Evolutionary conservation across 1,140 invertebrate species (phyloP).

Genomic region (Epicauta chinensis): DNA sequence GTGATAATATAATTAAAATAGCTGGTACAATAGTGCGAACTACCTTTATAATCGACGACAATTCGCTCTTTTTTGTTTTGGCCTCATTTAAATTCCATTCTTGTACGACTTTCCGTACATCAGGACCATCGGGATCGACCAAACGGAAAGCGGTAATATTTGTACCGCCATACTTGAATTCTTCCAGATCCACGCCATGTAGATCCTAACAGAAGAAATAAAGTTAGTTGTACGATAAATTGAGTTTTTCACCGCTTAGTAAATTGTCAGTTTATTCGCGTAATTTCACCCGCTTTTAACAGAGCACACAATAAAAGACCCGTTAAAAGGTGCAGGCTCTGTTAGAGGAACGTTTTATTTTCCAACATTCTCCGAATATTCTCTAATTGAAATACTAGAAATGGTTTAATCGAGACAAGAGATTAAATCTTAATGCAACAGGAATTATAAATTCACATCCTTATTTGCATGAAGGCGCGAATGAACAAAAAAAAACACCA

Average conservation of each 20-base stretch:
- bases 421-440: no score
- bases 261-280: neutral
- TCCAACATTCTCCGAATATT: no score
- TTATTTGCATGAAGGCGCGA: no score
- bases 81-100: conserved; percentile 56
- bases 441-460: no score
- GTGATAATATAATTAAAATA: conserved; percentile 4
- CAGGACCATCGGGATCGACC: conserved; percentile 67
- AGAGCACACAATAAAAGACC: no score
- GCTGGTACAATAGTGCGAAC: neutral
- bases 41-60: conserved; percentile 12
- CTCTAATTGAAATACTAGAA: no score
- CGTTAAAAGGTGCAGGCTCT: no score
- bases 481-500: no score
- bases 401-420: no score
- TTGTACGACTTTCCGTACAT: conserved; percentile 68
- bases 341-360: no score
- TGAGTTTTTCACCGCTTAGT: neutral
- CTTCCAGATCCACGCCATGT: conserved; percentile 83
- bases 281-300: neutral
- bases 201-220: no score
- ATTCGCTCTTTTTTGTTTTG: conserved; percentile 27
- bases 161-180: conserved; percentile 89
- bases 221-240: conserved; percentile 7
- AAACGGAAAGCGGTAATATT: conserved; percentile 87